Conservation (phyloP, 2,888 invertebrate species). For the Leucophenga montana region DNA sequence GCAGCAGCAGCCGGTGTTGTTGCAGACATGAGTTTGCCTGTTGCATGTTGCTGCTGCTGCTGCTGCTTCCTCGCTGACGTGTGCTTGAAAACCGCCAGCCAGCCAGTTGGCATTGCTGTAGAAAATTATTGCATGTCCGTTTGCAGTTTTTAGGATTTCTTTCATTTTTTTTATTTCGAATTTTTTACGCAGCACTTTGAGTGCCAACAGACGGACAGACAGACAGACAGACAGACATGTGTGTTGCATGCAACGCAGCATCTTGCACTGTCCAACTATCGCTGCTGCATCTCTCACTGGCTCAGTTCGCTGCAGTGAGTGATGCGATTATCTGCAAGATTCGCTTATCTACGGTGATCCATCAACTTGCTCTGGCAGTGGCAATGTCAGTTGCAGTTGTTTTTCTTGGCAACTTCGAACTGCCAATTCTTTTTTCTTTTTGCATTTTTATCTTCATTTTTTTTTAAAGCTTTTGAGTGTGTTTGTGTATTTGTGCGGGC, state of each 20-base stretch:
- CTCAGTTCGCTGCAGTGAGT: slow-evolving; percentile 54
- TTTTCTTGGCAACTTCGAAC: slow-evolving; percentile 14
- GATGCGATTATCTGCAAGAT: slow-evolving; percentile 69
- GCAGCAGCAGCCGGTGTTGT: neutral
- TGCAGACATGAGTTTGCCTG: slow-evolving; percentile 9
- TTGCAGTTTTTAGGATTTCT: slow-evolving; percentile 18
- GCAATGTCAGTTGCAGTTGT: slow-evolving; percentile 49
- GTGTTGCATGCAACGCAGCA: neutral
- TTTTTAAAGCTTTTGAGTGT: neutral
- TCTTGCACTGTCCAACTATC: neutral
- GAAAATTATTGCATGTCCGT: slow-evolving; percentile 65
- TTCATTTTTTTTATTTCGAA: slow-evolving; percentile 1
- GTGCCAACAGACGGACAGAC: slow-evolving; percentile 24
- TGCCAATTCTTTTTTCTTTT: slow-evolving; percentile 10
- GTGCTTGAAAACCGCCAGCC: slow-evolving; percentile 32
- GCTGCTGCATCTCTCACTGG: slow-evolving; percentile 47
- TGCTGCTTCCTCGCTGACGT: slow-evolving; percentile 37
- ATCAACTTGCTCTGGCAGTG: slow-evolving; percentile 58
- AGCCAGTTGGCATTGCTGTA: slow-evolving; percentile 52
- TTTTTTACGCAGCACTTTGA: slow-evolving; percentile 24
- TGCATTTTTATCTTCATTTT: slow-evolving; percentile 5
- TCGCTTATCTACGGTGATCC: slow-evolving; percentile 71
- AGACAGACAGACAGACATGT: neutral
- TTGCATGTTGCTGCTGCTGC: slow-evolving; percentile 24
- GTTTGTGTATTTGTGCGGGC: slow-evolving; percentile 53